Percentiles rank a stretch among this genome's conserved stretches.
These are phyloP conservation scores for Sula dactylatra DNA, from an alignment of 2,113 vertebrate species.

Conservation along the genomic window DNA sequence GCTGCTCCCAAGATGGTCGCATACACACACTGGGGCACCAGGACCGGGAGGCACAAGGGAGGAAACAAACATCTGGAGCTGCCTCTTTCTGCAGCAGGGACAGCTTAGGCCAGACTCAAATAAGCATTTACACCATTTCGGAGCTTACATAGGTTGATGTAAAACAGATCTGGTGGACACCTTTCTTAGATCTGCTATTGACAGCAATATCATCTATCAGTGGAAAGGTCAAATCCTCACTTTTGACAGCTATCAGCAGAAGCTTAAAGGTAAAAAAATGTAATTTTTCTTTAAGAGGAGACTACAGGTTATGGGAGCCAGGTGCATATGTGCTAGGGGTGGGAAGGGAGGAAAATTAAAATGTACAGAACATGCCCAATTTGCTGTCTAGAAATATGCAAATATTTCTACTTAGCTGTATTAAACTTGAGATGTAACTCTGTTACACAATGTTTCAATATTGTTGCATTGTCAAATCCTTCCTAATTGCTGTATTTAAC, in stretches of 20 bases:
- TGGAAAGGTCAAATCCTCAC: neutral
- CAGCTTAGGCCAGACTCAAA: neutral
- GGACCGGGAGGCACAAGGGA: accelerated
- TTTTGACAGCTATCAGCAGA: neutral
- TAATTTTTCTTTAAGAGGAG: neutral
- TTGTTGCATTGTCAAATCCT: neutral
- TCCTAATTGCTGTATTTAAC: neutral
- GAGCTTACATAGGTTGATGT: neutral
- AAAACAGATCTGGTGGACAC: neutral
- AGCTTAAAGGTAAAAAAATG: neutral
- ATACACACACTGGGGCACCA: accelerated
- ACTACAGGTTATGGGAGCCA: neutral
- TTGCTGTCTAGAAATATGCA: neutral
- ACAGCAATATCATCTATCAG: neutral
- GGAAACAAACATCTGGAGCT: neutral
- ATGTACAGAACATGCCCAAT: neutral
- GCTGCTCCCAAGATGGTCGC: neutral
- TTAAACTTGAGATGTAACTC: neutral
- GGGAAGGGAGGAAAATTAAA: neutral
- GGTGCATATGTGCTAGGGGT: neutral
- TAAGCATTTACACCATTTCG: neutral
- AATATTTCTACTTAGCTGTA: neutral
- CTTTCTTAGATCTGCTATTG: neutral
- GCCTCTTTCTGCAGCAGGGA: neutral
- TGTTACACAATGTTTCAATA: neutral